Evolutionary conservation across 2,113 vertebrate species (phyloP).

Genomic region (Catharus fuscescens): DNA sequence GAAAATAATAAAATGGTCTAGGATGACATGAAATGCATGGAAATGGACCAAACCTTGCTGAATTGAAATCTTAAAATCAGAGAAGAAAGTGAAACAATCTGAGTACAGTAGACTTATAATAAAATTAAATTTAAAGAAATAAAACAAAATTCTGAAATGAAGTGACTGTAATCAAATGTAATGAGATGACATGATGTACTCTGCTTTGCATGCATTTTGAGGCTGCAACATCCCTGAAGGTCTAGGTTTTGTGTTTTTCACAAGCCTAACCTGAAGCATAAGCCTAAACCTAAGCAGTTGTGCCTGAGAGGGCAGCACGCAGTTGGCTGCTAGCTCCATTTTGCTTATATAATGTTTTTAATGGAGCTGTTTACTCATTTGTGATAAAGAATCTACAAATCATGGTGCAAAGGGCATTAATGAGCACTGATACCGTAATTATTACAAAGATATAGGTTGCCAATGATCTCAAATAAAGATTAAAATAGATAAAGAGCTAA

Average conservation of each 20-base stretch:
- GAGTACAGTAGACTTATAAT: accelerated
- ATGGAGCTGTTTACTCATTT: not conserved
- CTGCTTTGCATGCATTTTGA: not conserved
- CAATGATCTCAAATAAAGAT: not conserved
- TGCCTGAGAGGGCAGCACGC: not conserved
- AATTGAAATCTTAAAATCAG: not conserved
- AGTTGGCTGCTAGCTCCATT: not conserved
- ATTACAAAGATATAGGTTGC: not conserved
- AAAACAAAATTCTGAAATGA: not conserved
- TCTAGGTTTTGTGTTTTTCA: not conserved
- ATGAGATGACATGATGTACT: not conserved
- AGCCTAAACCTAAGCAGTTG: not conserved
- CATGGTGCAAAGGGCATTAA: not conserved
- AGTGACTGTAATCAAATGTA: not conserved
- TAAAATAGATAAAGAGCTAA: not conserved
- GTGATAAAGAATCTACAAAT: not conserved
- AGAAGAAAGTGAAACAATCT: not conserved
- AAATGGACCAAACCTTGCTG: not conserved
- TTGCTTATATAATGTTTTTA: not conserved
- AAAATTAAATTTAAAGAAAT: not conserved
- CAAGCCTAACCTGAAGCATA: not conserved
- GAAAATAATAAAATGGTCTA: not conserved
- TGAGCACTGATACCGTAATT: not conserved
- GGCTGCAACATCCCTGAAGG: not conserved
- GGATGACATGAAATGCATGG: accelerated